Evolutionary conservation across 2,797 vertebrate species (phyloP).

Genomic region (Etheostoma perlongum): DNA sequence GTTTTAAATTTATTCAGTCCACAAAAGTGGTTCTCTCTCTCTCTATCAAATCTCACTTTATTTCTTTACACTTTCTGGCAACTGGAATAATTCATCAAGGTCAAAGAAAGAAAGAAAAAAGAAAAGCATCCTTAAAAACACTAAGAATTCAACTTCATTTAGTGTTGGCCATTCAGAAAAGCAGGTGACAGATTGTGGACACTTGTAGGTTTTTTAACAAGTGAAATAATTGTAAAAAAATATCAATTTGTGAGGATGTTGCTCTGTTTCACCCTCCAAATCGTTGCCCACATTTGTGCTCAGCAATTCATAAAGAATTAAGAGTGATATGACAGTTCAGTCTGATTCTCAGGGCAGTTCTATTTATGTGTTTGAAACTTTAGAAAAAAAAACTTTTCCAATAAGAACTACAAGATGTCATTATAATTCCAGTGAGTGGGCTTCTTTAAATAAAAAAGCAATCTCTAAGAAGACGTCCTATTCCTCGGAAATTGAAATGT

Average conservation of each 20-base stretch:
- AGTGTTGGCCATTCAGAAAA: constrained; percentile 7
- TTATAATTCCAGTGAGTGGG: constrained; percentile 48
- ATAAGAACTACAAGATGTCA: constrained; percentile 34
- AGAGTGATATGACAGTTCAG: constrained; percentile 13
- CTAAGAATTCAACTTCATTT: neutral
- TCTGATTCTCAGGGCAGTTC: constrained; percentile 2
- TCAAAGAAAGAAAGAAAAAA: constrained; percentile 14
- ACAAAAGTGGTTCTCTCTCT: constrained; percentile 32
- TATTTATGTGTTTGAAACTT: constrained; percentile 28
- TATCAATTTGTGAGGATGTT: neutral
- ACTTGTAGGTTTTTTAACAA: neutral
- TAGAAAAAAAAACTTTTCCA: constrained; percentile 14
- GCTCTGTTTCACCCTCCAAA: neutral
- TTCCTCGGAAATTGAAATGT: constrained; percentile 72
- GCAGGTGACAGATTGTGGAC: constrained; percentile 7
- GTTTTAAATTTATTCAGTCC: constrained; percentile 35
- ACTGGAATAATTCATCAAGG: constrained; percentile 31
- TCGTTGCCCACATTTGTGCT: neutral
- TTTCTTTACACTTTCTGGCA: constrained; percentile 26
- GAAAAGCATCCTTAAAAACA: constrained; percentile 4
- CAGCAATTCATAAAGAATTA: neutral
- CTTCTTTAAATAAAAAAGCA: constrained; percentile 49
- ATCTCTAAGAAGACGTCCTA: constrained; percentile 47
- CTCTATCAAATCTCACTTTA: constrained; percentile 11
- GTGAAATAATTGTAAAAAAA: neutral